Evolutionary conservation across 2,797 vertebrate species (phyloP), one percentile per base, ranked within the genome.

Genomic region (Pangasius krempfi): DNA sequence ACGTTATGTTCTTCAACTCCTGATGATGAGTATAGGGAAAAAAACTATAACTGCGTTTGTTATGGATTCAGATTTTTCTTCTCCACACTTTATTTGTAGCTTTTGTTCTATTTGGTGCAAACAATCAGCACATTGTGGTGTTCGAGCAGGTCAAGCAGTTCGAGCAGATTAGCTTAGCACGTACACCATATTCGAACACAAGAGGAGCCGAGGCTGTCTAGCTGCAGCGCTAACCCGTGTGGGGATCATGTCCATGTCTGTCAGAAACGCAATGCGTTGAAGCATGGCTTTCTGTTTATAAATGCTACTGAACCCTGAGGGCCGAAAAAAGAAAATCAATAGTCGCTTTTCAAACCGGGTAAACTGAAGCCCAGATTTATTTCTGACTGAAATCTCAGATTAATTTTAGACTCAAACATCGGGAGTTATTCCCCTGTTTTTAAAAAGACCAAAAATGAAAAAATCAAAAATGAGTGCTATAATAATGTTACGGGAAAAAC

Each of bases 261-360:
- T 66, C 81, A 84, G 62, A 50, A 40, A 47, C 2, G 10, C 22
- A 83, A 64, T 9, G 80, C 58, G 13, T 47, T 83, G 80, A 83
- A 62, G 80, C 80, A 62, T 82, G 40, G 37, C 58, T 40, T 64
- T 83, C 58, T 83, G 81, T 83, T 83, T 83, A 83, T 64, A 84
- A 84, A 66, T 5, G 60, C 81, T 66, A n/a, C 81, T 30, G 81
- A 66, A 50, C 40, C 37, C 60, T 14, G 60, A 84, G 60, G 27
- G 40, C 40, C 8, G 6, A 66, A 66, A 84, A 84, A 84, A 84
- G 40, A 84, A 84, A 84, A 84, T 66, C 81, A 66, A 50, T 84
- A 84, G 40, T 22, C 0, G 16, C 40, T 50, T 83, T 83, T 44
- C 56, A n/a, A 37, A n/a, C 25, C 22, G 25, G 14, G 80, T 47